Evolutionary conservation across 2,888 invertebrate genomes (phyloP).

Genomic region (Anoplius nigerrimus): DNA sequence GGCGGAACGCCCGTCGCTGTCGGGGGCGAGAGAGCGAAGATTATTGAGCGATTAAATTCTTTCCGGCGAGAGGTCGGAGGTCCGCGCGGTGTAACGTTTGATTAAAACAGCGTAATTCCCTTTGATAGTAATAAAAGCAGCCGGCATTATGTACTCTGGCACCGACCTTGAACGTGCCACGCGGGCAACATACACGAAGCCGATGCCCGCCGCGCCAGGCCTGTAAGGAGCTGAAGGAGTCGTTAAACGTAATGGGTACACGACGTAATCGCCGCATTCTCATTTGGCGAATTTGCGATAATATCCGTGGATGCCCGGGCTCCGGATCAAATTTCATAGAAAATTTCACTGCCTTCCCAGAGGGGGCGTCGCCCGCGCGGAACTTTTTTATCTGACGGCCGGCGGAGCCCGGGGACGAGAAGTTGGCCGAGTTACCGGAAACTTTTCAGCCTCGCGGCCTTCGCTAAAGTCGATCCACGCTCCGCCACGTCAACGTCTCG

Average conservation of each 20-base stretch:
- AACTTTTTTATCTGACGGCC: conserved; percentile 44
- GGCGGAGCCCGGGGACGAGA: not conserved
- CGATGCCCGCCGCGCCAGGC: conserved; percentile 8
- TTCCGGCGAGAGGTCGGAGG: too few relatives aligned
- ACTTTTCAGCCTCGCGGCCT: conserved; percentile 44
- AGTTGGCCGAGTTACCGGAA: conserved; percentile 1
- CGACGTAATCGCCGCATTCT: conserved; percentile 32
- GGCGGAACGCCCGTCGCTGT: too few relatives aligned
- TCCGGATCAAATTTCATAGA: conserved; percentile 51
- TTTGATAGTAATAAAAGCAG: not conserved
- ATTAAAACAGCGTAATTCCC: not conserved
- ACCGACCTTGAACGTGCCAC: conserved; percentile 2
- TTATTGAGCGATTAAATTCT: too few relatives aligned
- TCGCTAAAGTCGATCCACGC: conserved; percentile 41
- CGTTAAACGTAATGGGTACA: conserved; percentile 53
- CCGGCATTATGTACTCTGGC: conserved; percentile 1
- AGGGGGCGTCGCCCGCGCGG: conserved; percentile 40
- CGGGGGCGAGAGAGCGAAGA: too few relatives aligned
- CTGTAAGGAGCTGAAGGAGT: conserved; percentile 39
- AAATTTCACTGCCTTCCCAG: conserved; percentile 41
- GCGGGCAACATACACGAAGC: not conserved
- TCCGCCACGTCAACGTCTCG: conserved; percentile 27
- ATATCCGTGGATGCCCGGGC: conserved; percentile 36
- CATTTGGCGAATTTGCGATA: conserved; percentile 46
- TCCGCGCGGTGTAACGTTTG: too few relatives aligned